Evolutionary conservation across 2,888 invertebrate species (phyloP).

Genomic region (Trichacis sp.): DNA sequence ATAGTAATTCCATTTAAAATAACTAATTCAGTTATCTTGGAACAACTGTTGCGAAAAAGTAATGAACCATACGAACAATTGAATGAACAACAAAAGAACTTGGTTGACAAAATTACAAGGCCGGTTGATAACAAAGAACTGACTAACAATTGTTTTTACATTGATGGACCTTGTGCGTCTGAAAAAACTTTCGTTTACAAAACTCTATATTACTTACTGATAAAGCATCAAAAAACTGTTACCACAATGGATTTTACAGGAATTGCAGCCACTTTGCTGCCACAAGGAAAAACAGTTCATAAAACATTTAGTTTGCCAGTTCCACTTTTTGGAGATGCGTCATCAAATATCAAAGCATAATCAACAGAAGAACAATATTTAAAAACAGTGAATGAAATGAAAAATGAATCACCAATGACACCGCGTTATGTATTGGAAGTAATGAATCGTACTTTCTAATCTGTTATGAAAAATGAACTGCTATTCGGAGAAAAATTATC

Average conservation of each 20-base stretch:
- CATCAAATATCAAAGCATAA: slow-evolving; percentile 15
- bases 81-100: slow-evolving; percentile 10
- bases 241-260: neutral
- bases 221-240: neutral
- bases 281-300: neutral
- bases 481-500: slow-evolving; percentile 47
- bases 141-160: neutral
- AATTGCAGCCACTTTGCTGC: neutral
- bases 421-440: slow-evolving; percentile 39
- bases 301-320: no score
- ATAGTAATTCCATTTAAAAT: neutral
- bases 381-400: slow-evolving; percentile 12
- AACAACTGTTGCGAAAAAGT: neutral
- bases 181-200: neutral
- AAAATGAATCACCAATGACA: no score
- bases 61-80: neutral
- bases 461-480: slow-evolving; percentile 43
- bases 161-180: no score
- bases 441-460: slow-evolving; percentile 41
- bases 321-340: slow-evolving; percentile 23
- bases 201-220: neutral
- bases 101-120: slow-evolving; percentile 1
- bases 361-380: slow-evolving; percentile 11
- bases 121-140: neutral
- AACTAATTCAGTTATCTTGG: neutral